These are phyloP conservation scores for Paramuricea clavata DNA, from an alignment of 92 coral and sea anemone genomes.

Conservation along the genomic window DNA sequence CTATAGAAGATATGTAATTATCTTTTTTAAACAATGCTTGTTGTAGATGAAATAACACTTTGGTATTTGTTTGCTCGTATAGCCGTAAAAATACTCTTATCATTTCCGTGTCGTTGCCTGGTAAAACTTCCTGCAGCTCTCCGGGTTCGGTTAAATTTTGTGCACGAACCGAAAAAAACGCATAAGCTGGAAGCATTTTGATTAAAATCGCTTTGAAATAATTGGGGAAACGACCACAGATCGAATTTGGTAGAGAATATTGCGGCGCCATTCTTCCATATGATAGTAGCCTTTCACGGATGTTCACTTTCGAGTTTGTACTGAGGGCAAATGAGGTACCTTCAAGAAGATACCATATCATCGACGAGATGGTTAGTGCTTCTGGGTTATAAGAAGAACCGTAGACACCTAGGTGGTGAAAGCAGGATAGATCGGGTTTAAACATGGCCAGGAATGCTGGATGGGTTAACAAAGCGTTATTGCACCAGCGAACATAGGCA, in stretches of 20 bases:
- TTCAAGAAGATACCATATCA: conserved; percentile 69
- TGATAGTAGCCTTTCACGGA: conserved; percentile 55
- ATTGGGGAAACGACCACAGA: conserved; percentile 77
- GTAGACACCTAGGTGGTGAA: conserved; percentile 79
- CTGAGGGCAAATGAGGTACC: conserved; percentile 66
- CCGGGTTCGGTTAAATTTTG: neutral
- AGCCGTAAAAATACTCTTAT: conserved; percentile 14
- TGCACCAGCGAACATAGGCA: conserved; percentile 71
- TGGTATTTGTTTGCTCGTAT: conserved; percentile 1
- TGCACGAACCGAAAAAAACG: conserved; percentile 50
- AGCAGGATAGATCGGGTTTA: conserved; percentile 83
- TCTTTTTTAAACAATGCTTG: neutral
- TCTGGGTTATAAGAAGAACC: conserved; percentile 72
- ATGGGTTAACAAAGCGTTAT: conserved; percentile 71
- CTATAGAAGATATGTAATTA: neutral
- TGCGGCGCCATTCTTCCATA: conserved; percentile 39
- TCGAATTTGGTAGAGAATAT: conserved; percentile 74
- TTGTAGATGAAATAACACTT: neutral
- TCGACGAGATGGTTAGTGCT: conserved; percentile 68
- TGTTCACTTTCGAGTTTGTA: conserved; percentile 46
- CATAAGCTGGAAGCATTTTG: conserved; percentile 67
- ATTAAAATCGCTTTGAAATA: conserved; percentile 47
- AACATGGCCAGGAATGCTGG: conserved; percentile 67
- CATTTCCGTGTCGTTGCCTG: conserved; percentile 17
- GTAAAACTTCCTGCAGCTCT: neutral